Evolutionary conservation across 2,888 invertebrate species (phyloP), one percentile per base, ranked within the genome.

Genomic region (Lamellibrachia satsuma): DNA sequence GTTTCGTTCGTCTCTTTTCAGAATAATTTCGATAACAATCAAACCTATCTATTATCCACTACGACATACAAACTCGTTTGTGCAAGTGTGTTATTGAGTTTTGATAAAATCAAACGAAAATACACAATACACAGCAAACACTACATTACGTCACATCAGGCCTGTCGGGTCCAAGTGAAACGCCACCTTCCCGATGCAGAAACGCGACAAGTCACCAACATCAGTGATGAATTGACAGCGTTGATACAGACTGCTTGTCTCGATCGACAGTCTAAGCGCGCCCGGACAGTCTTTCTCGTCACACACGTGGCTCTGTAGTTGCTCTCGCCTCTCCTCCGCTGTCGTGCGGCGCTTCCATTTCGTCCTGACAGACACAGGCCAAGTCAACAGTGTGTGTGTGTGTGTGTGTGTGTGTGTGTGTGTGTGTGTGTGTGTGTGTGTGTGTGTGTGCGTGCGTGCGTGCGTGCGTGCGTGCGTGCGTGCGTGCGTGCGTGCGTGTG

Each of bases 291-390:
- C 94, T 55, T 94, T 93, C 92, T 95, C 94, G 15, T 94, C 94
- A 91, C 95, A 95, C n/a, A 94, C 93, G 93, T 95, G 95, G 92
- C 94, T 93, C 15, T 95, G 93, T 92, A 95, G 93, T 92, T 95
- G 95, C 52, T 95, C 95, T 1, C 94, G 94, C 3, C 95, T 92
- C 93, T 94, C 94, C 27, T 94, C 91, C 8, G 94, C 93, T 3
- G 94, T 95, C 51, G 95, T 95, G 93, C 95, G 95, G 7, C 95
- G 93, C 92, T 95, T 95, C 95, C 95, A 95, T 92, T 95, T 95
- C 90, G 95, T 95, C 90, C 95, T 94, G 93, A 7, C 52, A 51
- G 39, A 57, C 57, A 57, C 57, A 57, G 11, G 57, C 15, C 57
- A 57, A 11, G 57, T 15, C 57, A 75, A 75, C 75, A 22, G 15